Conservation (phyloP, 2,797 vertebrate species). For the Kryptopterus vitreolus region DNA sequence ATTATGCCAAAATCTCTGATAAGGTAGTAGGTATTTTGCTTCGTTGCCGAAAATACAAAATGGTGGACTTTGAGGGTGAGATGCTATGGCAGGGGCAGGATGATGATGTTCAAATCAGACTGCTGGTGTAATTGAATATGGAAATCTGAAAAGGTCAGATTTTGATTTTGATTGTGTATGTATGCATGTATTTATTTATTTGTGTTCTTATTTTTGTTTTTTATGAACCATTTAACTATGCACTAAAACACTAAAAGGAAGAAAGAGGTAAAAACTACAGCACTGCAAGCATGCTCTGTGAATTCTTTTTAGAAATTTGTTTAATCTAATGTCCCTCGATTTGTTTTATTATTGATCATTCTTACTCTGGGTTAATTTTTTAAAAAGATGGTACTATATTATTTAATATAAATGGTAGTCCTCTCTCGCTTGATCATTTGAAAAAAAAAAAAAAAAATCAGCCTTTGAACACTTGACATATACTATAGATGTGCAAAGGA, state of each 20-base stretch:
- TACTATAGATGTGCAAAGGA: not conserved
- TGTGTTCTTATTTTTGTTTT: not conserved
- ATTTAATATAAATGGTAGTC: too few relatives aligned
- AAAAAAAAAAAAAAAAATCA: too few relatives aligned
- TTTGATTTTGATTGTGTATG: not conserved
- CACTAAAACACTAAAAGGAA: not conserved
- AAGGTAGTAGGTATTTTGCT: constrained; percentile 83
- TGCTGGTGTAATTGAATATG: constrained; percentile 50
- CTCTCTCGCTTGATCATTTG: too few relatives aligned
- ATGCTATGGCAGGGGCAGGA: constrained; percentile 83
- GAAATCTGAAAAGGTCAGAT: not conserved
- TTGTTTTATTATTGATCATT: too few relatives aligned
- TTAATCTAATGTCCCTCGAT: too few relatives aligned
- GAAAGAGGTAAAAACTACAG: not conserved
- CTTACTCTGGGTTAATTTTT: too few relatives aligned
- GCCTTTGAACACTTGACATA: too few relatives aligned
- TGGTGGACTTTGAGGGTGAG: constrained; percentile 79
- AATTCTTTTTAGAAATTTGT: not conserved
- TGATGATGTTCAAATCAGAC: constrained; percentile 71
- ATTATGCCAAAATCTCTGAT: constrained; percentile 81
- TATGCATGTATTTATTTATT: not conserved
- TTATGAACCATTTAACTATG: not conserved
- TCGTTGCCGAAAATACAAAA: constrained; percentile 71
- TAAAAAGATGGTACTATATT: too few relatives aligned
- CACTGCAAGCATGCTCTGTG: not conserved